Conservation (phyloP, 1,140 invertebrate species). For the Brachionus plicatilis region DNA sequence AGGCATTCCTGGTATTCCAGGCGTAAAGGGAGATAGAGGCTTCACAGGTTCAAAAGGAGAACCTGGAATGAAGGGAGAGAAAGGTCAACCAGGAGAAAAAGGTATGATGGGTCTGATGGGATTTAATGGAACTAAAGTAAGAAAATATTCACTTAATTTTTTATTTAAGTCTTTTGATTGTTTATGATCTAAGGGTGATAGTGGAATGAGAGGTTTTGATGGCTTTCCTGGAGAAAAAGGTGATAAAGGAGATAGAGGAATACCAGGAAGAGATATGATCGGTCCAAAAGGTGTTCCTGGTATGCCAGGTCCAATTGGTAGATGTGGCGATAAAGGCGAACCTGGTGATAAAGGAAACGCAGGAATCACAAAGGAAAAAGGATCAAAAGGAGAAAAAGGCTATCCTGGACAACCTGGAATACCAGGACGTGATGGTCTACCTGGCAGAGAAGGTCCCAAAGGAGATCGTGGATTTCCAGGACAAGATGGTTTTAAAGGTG, state of each 20-base stretch:
- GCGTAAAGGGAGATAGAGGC: slow-evolving; percentile 40
- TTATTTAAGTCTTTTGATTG: neutral
- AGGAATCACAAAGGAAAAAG: slow-evolving; percentile 39
- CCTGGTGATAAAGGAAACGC: slow-evolving; percentile 29
- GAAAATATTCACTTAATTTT: neutral
- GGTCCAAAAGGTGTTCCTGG: slow-evolving; percentile 47
- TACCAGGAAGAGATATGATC: slow-evolving; percentile 41
- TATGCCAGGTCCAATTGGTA: slow-evolving; percentile 58
- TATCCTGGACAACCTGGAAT: slow-evolving; percentile 47
- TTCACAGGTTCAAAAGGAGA: slow-evolving; percentile 38
- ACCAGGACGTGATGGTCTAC: slow-evolving; percentile 60
- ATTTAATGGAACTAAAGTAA: slow-evolving; percentile 42
- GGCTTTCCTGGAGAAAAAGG: slow-evolving; percentile 54
- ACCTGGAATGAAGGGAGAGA: slow-evolving; percentile 53
- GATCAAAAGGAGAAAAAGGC: slow-evolving; percentile 31
- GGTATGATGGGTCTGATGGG: slow-evolving; percentile 58
- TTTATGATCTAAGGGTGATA: slow-evolving; percentile 55
- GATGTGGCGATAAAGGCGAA: slow-evolving; percentile 45
- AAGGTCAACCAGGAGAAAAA: slow-evolving; percentile 43
- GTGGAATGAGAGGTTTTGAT: slow-evolving; percentile 47
- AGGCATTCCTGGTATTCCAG: slow-evolving; percentile 37
- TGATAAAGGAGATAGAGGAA: slow-evolving; percentile 62
- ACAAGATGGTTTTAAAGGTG: slow-evolving; percentile 23
- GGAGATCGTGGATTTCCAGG: slow-evolving; percentile 41
- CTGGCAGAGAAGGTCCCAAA: slow-evolving; percentile 56